These are phyloP conservation scores for Furcula furcula DNA, from an alignment of 2,888 invertebrate species.

Conservation along the genomic window DNA sequence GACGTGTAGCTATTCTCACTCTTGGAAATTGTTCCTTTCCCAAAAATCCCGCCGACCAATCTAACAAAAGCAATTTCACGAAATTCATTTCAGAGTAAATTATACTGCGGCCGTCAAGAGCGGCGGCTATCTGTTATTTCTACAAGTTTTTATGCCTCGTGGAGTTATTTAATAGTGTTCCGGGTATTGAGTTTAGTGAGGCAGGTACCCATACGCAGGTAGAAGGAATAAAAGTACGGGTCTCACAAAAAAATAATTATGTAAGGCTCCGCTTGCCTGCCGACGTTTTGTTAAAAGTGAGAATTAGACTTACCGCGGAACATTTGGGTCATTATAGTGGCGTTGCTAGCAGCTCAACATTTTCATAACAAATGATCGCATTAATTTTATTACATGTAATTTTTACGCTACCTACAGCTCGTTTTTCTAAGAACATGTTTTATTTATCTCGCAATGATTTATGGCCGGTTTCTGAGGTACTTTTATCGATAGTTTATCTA, in stretches of 20 bases:
- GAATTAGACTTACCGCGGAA: constrained; percentile 31
- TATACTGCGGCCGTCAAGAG: constrained; percentile 53
- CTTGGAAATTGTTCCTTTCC: constrained; percentile 15
- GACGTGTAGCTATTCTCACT: constrained; percentile 17
- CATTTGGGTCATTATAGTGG: constrained; percentile 18
- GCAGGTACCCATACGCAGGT: constrained; percentile 68
- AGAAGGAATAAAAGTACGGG: constrained; percentile 52
- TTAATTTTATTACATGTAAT: constrained; percentile 32
- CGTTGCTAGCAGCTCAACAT: constrained; percentile 15
- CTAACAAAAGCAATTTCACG: constrained; percentile 45
- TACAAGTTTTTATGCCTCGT: constrained; percentile 63
- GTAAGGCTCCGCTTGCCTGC: constrained; percentile 38
- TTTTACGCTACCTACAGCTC: constrained; percentile 28
- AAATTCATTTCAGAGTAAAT: constrained; percentile 49
- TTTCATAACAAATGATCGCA: constrained; percentile 31
- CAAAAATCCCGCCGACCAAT: constrained; percentile 10
- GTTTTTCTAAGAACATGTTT: constrained; percentile 25
- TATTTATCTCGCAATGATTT: constrained; percentile 31
- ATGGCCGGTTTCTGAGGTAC: too few species aligned
- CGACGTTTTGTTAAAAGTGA: constrained; percentile 46
- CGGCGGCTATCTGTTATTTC: constrained; percentile 52
- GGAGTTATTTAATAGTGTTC: constrained; percentile 72
- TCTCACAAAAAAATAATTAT: constrained; percentile 49
- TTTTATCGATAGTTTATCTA: too few species aligned
- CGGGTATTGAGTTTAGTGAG: constrained; percentile 63